phyloP scores from a whole-genome alignment of 2,888 invertebrate species.

The Mimas tiliae region DNA sequence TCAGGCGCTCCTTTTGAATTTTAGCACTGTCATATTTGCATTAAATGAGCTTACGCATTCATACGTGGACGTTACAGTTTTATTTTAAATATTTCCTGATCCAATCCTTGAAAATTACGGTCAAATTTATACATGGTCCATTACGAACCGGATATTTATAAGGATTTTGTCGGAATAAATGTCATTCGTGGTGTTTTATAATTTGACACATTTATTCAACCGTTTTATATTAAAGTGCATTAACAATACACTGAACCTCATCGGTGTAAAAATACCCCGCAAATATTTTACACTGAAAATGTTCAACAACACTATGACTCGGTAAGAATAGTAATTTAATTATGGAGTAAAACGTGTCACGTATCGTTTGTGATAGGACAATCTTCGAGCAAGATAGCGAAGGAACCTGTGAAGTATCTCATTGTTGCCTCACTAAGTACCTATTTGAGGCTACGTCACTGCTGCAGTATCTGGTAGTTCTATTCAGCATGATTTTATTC shows the following conservation, averaged over 20 bases:
- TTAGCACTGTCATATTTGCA: no score
- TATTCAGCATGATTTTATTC: no score
- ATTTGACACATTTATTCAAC: neutral
- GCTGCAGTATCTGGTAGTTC: no score
- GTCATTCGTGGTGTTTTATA: neutral
- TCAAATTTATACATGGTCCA: no score
- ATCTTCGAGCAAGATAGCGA: slow-evolving; percentile 69
- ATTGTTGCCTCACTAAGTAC: slow-evolving; percentile 79
- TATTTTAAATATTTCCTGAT: no score
- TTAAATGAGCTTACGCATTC: no score
- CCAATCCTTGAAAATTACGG: no score
- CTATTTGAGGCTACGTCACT: no score
- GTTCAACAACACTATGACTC: slow-evolving; percentile 46
- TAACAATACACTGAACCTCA: neutral
- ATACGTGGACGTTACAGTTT: no score
- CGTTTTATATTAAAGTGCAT: neutral
- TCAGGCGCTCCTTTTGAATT: no score
- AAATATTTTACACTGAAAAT: slow-evolving; percentile 1
- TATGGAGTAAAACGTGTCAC: slow-evolving; percentile 70
- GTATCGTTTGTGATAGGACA: slow-evolving; percentile 70
- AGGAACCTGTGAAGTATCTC: slow-evolving; percentile 73
- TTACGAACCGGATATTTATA: no score
- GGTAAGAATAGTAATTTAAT: slow-evolving; percentile 73
- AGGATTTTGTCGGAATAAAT: neutral
- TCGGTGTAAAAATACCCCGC: no score